These are phyloP conservation scores for Nephrotoma guestfalica DNA, from an alignment of 2,888 invertebrate species.

Conservation along the genomic window DNA sequence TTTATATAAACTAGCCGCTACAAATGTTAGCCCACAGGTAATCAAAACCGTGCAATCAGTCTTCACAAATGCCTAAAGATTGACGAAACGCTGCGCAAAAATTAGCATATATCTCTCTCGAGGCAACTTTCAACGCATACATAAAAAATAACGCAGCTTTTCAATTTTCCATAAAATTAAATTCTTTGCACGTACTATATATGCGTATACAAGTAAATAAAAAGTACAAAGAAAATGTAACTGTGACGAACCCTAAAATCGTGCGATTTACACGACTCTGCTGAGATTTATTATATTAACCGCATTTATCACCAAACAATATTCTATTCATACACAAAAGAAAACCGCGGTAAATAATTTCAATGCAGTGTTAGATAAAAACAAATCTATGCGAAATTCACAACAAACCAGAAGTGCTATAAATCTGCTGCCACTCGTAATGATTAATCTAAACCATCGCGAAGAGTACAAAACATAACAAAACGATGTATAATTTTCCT, in stretches of 20 bases:
- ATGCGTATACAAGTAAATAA: not conserved
- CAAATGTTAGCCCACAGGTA: no score
- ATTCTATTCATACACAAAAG: not conserved
- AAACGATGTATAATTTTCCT: not conserved
- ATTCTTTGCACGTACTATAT: not conserved
- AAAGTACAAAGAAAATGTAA: not conserved
- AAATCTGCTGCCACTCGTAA: not conserved
- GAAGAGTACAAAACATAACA: not conserved
- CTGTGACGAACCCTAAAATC: not conserved
- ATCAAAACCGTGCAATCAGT: no score
- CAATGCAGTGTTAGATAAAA: not conserved
- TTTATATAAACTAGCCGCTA: no score
- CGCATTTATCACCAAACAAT: not conserved
- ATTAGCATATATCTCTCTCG: no score
- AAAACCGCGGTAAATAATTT: not conserved
- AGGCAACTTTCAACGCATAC: no score
- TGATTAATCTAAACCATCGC: not conserved
- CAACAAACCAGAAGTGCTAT: not conserved
- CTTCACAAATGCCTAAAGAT: no score
- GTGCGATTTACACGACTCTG: not conserved
- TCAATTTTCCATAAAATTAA: not conserved
- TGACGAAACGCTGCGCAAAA: no score
- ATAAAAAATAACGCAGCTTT: no score
- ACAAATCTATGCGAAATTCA: not conserved
- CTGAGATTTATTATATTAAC: not conserved